Evolutionary conservation across 2,888 invertebrate genomes (phyloP), one percentile per base, ranked within the genome.

Genomic region (Dryobotodes eremita): DNA sequence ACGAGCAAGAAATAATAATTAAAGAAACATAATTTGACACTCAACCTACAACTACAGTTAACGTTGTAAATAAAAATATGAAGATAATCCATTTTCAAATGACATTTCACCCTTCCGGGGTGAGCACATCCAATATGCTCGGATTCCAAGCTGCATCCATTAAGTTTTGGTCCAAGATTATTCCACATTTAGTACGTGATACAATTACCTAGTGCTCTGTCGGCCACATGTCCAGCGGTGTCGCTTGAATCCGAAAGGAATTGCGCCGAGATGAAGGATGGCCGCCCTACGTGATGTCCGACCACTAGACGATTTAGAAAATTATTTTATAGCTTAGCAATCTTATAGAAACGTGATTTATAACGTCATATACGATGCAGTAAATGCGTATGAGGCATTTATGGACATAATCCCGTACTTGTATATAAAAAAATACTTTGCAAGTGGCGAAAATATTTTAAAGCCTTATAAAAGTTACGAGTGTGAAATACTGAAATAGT

Each of bases 241-340:
- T 87, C 89, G 88, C 88, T 85, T 86, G 81, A 84, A 83, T 86
- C 73, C 86, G 66, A 79, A 88, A 89, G 90, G 90, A 92, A 92
- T 92, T 91, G 89, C 90, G 86, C 76, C 75, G 87, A 90, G 91
- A 92, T 90, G 90, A 89, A 89, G 85, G 77, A 88, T 91, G 89
- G 90, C 91, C 92, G 90, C 89, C 90, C 89, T 92, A 94, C 94
- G 94, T 94, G 94, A 90, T 89, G 87, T 83, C 83, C 82, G 85
- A 86, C 81, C 88, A 88, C 81, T 79, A 85, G 80, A 89, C 92
- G 90, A 91, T 94, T 90, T 91, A 88, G 91, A 89, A 92, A 89
- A 92, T 93, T 88, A 90, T 91, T 90, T 88, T 90, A 89, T 88
- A 79, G 86, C 85, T 78, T 73, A 50, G 86, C 76, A 88, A 90